Conservation (phyloP, 2,888 invertebrate genomes). For the Drosophila suboccidentalis region DNA sequence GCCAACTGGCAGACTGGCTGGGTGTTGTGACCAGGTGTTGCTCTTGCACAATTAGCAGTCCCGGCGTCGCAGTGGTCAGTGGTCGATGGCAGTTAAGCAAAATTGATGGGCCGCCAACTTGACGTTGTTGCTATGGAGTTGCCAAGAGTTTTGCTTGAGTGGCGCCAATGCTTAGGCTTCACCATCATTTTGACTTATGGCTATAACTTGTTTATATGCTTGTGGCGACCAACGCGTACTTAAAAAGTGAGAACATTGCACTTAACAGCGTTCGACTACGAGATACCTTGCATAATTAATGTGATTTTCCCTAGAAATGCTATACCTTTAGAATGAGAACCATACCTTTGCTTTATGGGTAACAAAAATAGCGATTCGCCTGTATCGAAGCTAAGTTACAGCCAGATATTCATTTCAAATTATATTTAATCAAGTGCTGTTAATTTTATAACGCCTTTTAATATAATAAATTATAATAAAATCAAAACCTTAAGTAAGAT, state of each 20-base stretch:
- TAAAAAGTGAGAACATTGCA: background rate
- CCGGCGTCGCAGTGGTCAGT: conserved; percentile 16
- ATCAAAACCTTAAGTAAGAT: background rate
- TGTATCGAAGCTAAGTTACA: no score
- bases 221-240: conserved; percentile 5
- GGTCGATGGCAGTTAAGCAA: conserved; percentile 54
- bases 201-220: conserved; percentile 29
- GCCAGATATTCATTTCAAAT: no score
- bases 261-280: background rate
- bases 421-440: no score
- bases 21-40: conserved; percentile 42
- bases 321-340: conserved; percentile 4
- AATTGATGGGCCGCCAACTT: conserved; percentile 61
- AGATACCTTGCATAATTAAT: no score
- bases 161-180: conserved; percentile 31
- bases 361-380: no score
- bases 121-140: conserved; percentile 34
- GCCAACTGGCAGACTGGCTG: background rate
- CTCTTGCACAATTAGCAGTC: conserved; percentile 53
- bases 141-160: conserved; percentile 17
- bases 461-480: no score
- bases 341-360: no score
- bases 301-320: no score
- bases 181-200: conserved; percentile 41
- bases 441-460: no score